These are phyloP conservation scores for Vanessa atalanta DNA, from an alignment of 1,140 invertebrate species.

Conservation along the genomic window DNA sequence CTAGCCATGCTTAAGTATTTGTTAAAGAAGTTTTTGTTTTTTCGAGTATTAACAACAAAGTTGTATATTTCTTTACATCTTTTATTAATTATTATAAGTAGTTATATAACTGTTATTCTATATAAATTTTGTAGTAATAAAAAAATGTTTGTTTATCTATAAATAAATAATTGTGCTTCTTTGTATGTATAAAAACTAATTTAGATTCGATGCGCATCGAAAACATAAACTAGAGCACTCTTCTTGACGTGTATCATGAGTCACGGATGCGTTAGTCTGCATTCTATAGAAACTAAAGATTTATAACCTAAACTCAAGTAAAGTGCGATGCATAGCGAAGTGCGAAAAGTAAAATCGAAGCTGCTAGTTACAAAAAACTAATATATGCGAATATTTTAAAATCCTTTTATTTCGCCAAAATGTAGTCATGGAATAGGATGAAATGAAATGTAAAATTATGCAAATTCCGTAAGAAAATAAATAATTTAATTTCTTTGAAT, in stretches of 20 bases:
- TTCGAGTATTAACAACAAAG: neutral
- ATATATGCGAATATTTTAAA: neutral
- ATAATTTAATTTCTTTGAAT: neutral
- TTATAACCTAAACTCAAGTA: slow-evolving; percentile 32
- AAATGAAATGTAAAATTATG: neutral
- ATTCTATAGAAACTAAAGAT: slow-evolving; percentile 41
- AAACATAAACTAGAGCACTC: slow-evolving; percentile 50
- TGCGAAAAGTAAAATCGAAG: no score
- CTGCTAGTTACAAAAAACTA: neutral
- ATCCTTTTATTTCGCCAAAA: no score
- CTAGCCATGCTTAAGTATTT: slow-evolving; percentile 9
- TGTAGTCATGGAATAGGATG: neutral
- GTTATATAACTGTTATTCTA: neutral
- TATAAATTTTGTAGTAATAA: neutral
- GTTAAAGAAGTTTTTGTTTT: slow-evolving; percentile 6
- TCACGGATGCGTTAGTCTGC: slow-evolving; percentile 46
- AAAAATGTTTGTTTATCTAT: neutral
- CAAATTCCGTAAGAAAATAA: neutral
- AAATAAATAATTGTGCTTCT: slow-evolving; percentile 6
- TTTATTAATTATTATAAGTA: neutral
- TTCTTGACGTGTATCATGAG: slow-evolving; percentile 46
- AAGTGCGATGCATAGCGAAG: slow-evolving; percentile 8
- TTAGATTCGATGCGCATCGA: slow-evolving; percentile 39
- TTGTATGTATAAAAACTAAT: slow-evolving; percentile 18
- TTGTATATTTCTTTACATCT: neutral